Evolutionary conservation across 2,888 invertebrate genomes (phyloP), one percentile per base, ranked within the genome.

Genomic region (Philhelius pedissequus): DNA sequence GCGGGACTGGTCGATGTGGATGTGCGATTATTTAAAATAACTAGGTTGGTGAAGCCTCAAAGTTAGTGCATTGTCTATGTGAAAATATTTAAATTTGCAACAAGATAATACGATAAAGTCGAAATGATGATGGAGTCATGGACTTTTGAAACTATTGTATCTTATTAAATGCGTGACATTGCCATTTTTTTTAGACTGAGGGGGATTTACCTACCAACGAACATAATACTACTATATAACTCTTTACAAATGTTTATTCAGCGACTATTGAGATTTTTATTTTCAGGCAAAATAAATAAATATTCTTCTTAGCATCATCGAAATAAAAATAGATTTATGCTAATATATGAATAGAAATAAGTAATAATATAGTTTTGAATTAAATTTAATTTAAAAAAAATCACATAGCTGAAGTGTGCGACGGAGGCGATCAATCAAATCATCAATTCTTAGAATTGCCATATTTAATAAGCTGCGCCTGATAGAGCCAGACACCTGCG

Each of bases 31-130:
- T 54, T 25, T 64, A 30, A 50, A 64, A 32, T 50, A 13, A 25
- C 20, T 66, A 45, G 62, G 35, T 58, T 69, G 56, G 56, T 73
- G 70, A 83, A 56, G 79, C 54, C n/a, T n/a, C 13, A 32, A 22
- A 40, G n/a, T n/a, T 22, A n/a, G n/a, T 25, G n/a, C 40, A 4
- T 60, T 27, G 60, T 25, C 60, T 73, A 58, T 52, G n/a, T n/a
- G 82, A 50, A 66, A 74, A 83, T 83, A 66, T 78, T 83, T 66
- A 69, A 70, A 52, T 78, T 70, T 38, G 74, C 74, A 70, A 70
- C 62, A 66, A 70, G 40, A 80, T 54, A 40, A 64, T 8, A 50
- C 38, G 73, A 70, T 66, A 56, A 50, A 73, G 54, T 50, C 73
- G 50, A 38, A 50, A 20, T 30, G 13, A 43, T 30, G 38, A 13